Evolutionary conservation across 2,888 invertebrate species (phyloP), one percentile per base, ranked within the genome.

Genomic region (Dolomedes plantarius): DNA sequence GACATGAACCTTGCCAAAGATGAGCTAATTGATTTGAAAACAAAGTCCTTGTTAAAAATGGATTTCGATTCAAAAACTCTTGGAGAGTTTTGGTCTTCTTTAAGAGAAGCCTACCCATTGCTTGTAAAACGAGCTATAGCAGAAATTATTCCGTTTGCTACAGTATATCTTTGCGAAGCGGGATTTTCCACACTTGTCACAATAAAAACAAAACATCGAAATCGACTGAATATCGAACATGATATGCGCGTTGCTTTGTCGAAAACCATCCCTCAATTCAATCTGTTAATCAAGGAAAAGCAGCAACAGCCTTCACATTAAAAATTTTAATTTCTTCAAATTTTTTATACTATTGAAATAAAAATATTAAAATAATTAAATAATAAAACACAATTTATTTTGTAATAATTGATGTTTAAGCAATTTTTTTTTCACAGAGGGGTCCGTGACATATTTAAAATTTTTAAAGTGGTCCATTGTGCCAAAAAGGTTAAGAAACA

Each of bases 401-500:
- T 46, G 46, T 46, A 46, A 46, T 62, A 62, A 62, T 62, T 62
- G 62, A 62, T 62, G 62, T 62, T 62, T 62, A 62, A 62, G 62
- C 62, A 73, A 73, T 73, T 76, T 75, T 64, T 75, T 75, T 75
- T 75, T 75, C 75, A 75, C 75, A 64, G 75, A 75, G 75, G 64
- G 75, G 75, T 64, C 65, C 75, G 64, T 64, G 75, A 65, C 75
- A 75, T 75, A 75, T 75, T 75, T 75, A 75, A 75, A 75, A 65
- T 67, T 76, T 76, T 76, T 67, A 76, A 76, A 76, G 67, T 65
- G 76, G 76, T 76, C 67, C 76, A 76, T 76, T 76, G 76, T 67
- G 67, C 76, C 76, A 76, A 76, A 76, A 76, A 76, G 76, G 76
- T 76, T 76, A 76, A 76, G 28, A 76, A 76, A 76, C 76, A 65